Conservation (phyloP, 2,888 invertebrate genomes). For the Eustalomyia histrio region DNA sequence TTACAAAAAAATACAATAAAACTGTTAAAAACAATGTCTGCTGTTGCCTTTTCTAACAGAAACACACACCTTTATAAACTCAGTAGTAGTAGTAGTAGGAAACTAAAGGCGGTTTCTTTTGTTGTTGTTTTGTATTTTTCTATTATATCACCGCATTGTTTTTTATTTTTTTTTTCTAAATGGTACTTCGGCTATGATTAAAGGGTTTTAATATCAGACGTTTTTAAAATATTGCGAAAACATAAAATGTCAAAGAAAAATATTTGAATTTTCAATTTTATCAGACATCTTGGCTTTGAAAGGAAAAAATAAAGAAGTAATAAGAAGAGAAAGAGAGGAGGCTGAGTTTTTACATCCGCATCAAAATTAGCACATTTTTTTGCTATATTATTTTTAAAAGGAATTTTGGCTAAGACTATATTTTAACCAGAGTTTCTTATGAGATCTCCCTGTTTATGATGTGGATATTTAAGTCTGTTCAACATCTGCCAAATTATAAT, state of each 20-base stretch:
- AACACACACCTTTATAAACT: background rate
- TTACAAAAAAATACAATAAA: background rate
- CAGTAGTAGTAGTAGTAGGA: background rate
- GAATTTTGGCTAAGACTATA: no score
- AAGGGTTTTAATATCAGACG: background rate
- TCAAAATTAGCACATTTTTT: no score
- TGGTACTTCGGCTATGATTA: constrained; percentile 1
- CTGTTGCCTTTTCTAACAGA: background rate
- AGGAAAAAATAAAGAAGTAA: no score
- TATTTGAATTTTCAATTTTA: no score
- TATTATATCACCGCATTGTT: constrained; percentile 4
- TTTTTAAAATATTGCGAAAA: background rate
- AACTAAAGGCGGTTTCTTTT: background rate
- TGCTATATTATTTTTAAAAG: no score
- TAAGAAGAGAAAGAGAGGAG: no score
- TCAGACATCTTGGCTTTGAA: no score
- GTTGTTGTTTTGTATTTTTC: background rate
- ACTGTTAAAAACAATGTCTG: background rate
- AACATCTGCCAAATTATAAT: no score
- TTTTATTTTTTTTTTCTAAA: background rate
- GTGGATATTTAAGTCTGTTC: no score
- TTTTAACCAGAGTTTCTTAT: no score
- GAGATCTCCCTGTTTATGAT: no score
- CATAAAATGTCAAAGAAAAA: background rate
- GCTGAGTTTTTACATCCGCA: no score